phyloP scores from a whole-genome alignment of 1,140 invertebrate species.

The Drosophila nebulosa region DNA sequence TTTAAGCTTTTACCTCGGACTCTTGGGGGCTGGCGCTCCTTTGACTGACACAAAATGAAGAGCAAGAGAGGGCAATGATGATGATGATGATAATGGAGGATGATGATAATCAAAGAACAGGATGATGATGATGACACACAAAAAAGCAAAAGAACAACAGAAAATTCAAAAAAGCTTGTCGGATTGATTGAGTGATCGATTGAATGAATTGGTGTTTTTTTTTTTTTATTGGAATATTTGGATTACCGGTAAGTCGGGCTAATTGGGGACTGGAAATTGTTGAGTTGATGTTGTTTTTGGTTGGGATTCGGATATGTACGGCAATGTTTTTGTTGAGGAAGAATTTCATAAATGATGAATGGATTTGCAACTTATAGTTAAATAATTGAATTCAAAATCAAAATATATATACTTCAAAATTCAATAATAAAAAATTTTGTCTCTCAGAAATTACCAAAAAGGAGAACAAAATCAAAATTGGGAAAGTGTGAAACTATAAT shows the following conservation, averaged over 20 bases:
- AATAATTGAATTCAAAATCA: constrained; percentile 21
- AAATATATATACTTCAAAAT: constrained; percentile 19
- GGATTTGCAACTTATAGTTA: constrained; percentile 58
- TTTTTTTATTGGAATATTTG: constrained; percentile 1
- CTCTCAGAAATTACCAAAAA: constrained; percentile 34
- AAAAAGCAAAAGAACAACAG: constrained; percentile 56
- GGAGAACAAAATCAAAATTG: constrained; percentile 38
- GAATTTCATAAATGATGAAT: constrained; percentile 29
- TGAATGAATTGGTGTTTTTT: constrained; percentile 1
- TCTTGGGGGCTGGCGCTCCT: constrained; percentile 53
- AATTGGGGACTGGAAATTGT: neutral
- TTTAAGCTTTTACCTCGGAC: constrained; percentile 64
- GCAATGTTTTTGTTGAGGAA: constrained; percentile 1
- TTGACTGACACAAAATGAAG: constrained; percentile 74
- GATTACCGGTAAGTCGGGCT: neutral
- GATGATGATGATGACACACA: constrained; percentile 51
- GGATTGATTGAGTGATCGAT: constrained; percentile 26
- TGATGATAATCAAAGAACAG: constrained; percentile 24
- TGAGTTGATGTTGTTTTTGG: constrained; percentile 5
- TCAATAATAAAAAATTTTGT: constrained; percentile 29
- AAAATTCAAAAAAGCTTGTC: constrained; percentile 67
- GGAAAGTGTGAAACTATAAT: constrained; percentile 55
- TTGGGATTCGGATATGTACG: constrained; percentile 27
- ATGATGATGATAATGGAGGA: constrained; percentile 44
- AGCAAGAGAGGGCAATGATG: constrained; percentile 47